A percentile compares a stretch with the other conserved stretches of the same genome.
phyloP scores from a whole-genome alignment of 2,797 vertebrate species.

The Distichodus sexfasciatus region DNA sequence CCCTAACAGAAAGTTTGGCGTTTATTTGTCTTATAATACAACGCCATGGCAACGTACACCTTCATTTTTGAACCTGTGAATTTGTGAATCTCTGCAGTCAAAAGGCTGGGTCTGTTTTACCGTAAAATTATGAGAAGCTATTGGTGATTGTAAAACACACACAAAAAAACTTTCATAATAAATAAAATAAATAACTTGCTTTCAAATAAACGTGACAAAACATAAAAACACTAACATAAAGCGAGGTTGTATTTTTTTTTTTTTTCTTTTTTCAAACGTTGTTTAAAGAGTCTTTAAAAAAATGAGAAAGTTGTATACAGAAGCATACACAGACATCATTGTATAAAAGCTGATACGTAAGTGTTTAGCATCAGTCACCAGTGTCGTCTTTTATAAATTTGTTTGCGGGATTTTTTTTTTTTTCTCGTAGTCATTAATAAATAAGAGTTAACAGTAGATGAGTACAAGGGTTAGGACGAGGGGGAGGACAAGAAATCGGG shows the following conservation, averaged over 20 bases:
- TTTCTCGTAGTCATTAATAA: conserved; percentile 62
- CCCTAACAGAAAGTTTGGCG: background rate
- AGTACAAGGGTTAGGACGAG: conserved; percentile 51
- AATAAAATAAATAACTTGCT: conserved; percentile 76
- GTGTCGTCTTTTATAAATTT: conserved; percentile 67
- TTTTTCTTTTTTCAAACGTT: conserved; percentile 55
- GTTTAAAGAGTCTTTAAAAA: conserved; percentile 62
- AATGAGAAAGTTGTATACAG: conserved; percentile 60
- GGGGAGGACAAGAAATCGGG: conserved; percentile 18
- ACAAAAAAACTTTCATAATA: conserved; percentile 68
- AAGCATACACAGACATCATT: conserved; percentile 62
- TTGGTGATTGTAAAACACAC: conserved; percentile 47
- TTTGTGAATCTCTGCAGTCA: conserved; percentile 16
- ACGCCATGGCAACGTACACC: conserved; percentile 29
- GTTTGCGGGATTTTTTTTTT: conserved; percentile 66
- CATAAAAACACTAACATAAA: conserved; percentile 46
- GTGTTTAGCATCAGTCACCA: conserved; percentile 73
- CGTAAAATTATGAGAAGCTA: background rate
- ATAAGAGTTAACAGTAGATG: conserved; percentile 63
- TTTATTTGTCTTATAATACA: background rate
- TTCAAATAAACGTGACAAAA: conserved; percentile 58
- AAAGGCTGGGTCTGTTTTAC: background rate
- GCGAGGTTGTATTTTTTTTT: conserved; percentile 50
- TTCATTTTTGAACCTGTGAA: conserved; percentile 38
- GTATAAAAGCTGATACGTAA: conserved; percentile 70